phyloP scores from a whole-genome alignment of 1,140 invertebrate species.

The Mya arenaria region DNA sequence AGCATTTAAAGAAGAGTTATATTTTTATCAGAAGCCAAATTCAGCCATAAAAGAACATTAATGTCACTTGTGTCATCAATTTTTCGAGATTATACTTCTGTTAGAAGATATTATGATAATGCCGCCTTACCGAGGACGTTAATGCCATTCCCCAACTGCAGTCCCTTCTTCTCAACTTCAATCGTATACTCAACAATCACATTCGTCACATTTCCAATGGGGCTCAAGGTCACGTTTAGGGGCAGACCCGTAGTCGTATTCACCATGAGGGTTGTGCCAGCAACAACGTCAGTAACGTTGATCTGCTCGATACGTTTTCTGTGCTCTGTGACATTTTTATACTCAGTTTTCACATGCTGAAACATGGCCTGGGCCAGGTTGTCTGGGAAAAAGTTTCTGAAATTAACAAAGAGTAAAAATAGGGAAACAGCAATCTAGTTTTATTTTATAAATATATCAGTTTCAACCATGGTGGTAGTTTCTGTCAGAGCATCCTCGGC shows the following conservation, averaged over 20 bases:
- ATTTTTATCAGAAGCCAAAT: no score
- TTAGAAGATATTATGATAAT: no score
- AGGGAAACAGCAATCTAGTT: no score
- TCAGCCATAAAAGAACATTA: no score
- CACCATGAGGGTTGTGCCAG: constrained; percentile 24
- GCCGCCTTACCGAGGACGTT: constrained; percentile 82
- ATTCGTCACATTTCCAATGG: constrained; percentile 36
- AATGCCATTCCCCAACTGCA: constrained; percentile 75
- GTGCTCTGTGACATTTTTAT: constrained; percentile 55
- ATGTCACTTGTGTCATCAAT: no score
- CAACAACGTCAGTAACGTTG: constrained; percentile 4
- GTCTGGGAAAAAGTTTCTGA: constrained; percentile 95
- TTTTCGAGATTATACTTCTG: no score
- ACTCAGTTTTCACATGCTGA: constrained; percentile 76
- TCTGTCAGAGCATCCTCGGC: no score
- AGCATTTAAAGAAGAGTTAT: no score
- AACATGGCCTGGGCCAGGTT: constrained; percentile 93
- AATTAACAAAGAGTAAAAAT: constrained; percentile 81
- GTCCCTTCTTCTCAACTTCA: neutral
- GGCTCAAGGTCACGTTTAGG: neutral
- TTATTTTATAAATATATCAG: no score
- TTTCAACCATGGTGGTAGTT: no score
- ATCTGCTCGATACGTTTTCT: constrained; percentile 39
- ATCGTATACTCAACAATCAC: constrained; percentile 56
- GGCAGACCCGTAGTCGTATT: constrained; percentile 40